Base-by-base conservation (phyloP, 2,797 vertebrate species). In the Sciurus carolinensis region DNA sequence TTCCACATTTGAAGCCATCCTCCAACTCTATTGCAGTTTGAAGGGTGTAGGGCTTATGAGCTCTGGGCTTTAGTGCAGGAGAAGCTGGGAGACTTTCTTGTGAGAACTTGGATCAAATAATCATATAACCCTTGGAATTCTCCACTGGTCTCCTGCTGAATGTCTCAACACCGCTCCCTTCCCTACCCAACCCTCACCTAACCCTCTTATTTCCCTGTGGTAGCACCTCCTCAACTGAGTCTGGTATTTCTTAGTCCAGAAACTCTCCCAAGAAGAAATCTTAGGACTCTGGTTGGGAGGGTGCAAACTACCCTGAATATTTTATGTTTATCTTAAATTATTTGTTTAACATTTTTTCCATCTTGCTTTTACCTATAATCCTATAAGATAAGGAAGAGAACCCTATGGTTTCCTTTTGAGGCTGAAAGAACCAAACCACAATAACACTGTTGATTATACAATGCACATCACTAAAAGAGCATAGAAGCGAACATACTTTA, bases 271-370 rank as follows among this genome's bases (percentile, higher is more conserved):
- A 79, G 33, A 84, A 79, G 71, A 88, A 64, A 75, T 54, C 50
- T 42, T 62, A 1, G 71, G 17, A 5, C 36, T 13, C 54, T 10
- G 28, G 18, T 26, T 8, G 2, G 10, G 47, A 95, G 64, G 18
- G 15, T 59, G 3, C 6, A 81, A 84, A 87, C 57, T 76, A 79
- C 28, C 13, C 64, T 59, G 11, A 26, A 90, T 5, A 52, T 69
- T 92, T 54, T 80, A 69, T 64, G 39, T 66, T 89, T 85, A 50
- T 47, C 75, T 87, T 17, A 90, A 86, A 83, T 83, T 39, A 72
- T 47, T 91, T 94, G 86, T 86, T 50, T 17, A 71, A 77, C 0
- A 26, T n/a, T 81, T 87, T 94, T 89, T 86, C 47, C 17, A 87
- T 71, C n/a, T 80, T 67, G 14, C 22, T 57, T 88, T 82, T 84